Conservation (phyloP, 2,113 vertebrate genomes). For the Salvator merianae region DNA sequence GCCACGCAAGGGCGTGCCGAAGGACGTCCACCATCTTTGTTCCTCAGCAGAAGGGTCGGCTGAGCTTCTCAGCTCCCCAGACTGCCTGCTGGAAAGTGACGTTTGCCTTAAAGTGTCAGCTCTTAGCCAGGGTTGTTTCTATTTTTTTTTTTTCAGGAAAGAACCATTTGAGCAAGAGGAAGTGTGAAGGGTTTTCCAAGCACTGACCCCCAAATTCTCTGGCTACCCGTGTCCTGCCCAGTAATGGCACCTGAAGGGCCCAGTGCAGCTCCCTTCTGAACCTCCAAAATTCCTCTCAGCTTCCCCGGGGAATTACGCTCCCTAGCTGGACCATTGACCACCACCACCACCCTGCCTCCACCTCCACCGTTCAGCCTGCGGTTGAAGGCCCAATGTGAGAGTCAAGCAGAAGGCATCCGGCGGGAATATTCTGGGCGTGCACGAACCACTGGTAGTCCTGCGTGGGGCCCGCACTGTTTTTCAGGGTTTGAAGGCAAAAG, state of each 20-base stretch:
- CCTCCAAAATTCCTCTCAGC: background rate
- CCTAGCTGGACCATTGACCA: too few species aligned
- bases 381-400: background rate
- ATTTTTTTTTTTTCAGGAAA: too few species aligned
- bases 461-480: background rate
- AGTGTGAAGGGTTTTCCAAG: background rate
- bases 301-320: too few species aligned
- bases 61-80: background rate
- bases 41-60: background rate
- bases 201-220: background rate
- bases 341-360: too few species aligned
- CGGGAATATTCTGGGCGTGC: background rate
- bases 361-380: too few species aligned
- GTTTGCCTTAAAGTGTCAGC: background rate
- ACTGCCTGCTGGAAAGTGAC: too few species aligned
- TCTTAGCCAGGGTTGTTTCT: too few species aligned
- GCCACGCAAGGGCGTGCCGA: background rate
- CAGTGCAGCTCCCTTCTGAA: background rate
- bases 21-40: background rate
- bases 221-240: background rate
- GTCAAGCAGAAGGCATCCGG: background rate
- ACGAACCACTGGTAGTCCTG: background rate
- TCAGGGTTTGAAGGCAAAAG: background rate
- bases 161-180: background rate
- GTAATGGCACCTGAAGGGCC: background rate